These are phyloP conservation scores for Lacerta viridis DNA, from an alignment of 2,797 vertebrate genomes.

Conservation along the genomic window DNA sequence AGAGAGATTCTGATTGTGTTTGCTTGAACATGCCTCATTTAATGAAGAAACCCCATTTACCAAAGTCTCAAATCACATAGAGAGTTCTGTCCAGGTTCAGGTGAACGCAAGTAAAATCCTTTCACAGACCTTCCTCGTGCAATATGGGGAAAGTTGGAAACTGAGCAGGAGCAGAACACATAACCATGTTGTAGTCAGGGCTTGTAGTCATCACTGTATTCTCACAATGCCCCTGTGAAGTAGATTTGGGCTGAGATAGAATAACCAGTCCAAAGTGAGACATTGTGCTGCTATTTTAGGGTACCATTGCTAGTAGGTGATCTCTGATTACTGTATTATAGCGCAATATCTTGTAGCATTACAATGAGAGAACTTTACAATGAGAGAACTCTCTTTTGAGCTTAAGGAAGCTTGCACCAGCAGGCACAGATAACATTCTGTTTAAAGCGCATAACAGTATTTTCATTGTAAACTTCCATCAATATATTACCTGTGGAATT, in stretches of 20 bases:
- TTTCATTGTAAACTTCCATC: background rate
- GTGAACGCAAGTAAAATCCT: too few species aligned
- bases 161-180: too few species aligned
- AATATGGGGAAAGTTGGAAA: too few species aligned
- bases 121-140: too few species aligned
- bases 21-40: too few species aligned
- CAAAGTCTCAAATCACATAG: too few species aligned
- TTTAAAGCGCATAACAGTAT: background rate
- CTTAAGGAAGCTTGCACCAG: conserved; percentile 9
- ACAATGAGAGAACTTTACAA: background rate
- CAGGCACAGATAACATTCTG: background rate
- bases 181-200: too few species aligned
- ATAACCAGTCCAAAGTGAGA: background rate
- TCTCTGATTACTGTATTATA: background rate
- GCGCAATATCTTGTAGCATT: background rate
- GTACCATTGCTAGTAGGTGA: background rate
- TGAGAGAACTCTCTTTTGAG: background rate
- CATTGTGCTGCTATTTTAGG: background rate
- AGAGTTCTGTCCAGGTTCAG: too few species aligned
- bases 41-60: too few species aligned
- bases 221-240: background rate
- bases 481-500: background rate
- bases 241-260: background rate
- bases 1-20: too few species aligned
- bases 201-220: background rate